A percentile compares a stretch with the other conserved stretches of the same genome.
Evolutionary conservation across 2,888 invertebrate species (phyloP).

Genomic region (Drosophila koepferae): DNA sequence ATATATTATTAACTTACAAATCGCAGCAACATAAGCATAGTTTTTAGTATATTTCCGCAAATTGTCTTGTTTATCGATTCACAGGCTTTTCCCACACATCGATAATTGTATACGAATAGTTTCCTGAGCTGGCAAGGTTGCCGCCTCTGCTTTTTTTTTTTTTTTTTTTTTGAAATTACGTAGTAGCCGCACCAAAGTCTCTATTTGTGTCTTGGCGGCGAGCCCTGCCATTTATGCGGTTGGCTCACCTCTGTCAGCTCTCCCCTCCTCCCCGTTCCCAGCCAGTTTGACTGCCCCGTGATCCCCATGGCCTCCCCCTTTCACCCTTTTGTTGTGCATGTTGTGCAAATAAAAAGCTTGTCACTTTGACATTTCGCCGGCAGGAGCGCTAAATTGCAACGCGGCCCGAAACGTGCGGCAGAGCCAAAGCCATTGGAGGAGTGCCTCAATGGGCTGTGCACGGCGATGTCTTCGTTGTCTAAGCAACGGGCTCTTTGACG

Average conservation of each 20-base stretch:
- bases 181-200: constrained; percentile 25
- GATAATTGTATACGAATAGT: constrained; percentile 55
- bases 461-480: constrained; percentile 28
- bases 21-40: background rate
- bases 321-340: background rate
- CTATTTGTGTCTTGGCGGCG: constrained; percentile 7
- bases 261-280: background rate
- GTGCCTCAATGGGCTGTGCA: constrained; percentile 38
- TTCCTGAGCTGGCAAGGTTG: constrained; percentile 53
- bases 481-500: constrained; percentile 5
- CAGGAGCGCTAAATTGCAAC: constrained; percentile 58
- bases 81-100: constrained; percentile 55
- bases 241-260: constrained; percentile 19
- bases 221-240: constrained; percentile 52
- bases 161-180: constrained; percentile 40
- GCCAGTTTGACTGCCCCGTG: background rate
- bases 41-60: background rate
- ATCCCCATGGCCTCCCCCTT: too few relatives aligned
- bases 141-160: constrained; percentile 41
- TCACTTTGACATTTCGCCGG: constrained; percentile 64
- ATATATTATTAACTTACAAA: too few relatives aligned
- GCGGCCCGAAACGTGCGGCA: constrained; percentile 52
- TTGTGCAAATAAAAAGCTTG: constrained; percentile 64
- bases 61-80: constrained; percentile 34
- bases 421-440: constrained; percentile 36